Conservation (phyloP, 1,140 invertebrate species). For the Nasonia vitripennis region DNA sequence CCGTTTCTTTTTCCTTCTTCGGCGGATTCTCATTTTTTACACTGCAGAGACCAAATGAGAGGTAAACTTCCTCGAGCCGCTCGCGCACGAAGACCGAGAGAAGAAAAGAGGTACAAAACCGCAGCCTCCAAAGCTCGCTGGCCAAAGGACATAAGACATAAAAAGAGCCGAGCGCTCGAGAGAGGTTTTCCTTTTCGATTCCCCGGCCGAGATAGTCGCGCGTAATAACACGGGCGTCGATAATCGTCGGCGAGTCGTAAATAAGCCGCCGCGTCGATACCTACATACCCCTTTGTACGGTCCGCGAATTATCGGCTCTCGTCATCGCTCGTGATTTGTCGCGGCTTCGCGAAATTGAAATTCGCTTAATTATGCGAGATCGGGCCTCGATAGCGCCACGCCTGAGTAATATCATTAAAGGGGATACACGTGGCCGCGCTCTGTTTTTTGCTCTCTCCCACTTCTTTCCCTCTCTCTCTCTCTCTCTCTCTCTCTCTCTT, state of each 20-base stretch:
- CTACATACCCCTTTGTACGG: background rate
- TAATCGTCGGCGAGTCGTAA: constrained; percentile 9
- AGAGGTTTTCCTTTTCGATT: background rate
- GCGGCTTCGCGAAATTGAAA: constrained; percentile 31
- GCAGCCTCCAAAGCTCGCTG: background rate
- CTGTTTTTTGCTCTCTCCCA: background rate
- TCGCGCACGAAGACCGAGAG: no score
- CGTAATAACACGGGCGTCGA: background rate
- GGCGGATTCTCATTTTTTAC: background rate
- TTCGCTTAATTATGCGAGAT: constrained; percentile 40
- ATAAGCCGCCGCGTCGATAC: background rate
- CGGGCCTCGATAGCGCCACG: background rate
- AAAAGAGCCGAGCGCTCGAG: no score
- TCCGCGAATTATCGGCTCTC: constrained; percentile 9
- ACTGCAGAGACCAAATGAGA: no score
- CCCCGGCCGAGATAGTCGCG: background rate
- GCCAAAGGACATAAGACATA: no score
- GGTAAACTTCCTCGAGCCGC: no score
- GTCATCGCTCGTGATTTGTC: constrained; percentile 28
- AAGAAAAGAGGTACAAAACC: background rate
- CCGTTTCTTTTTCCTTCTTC: no score
- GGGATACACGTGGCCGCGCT: background rate
- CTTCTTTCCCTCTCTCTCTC: no score
- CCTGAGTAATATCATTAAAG: constrained; percentile 19
- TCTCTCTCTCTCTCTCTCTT: background rate